Percentiles rank a stretch among this genome's conserved stretches.
These are phyloP conservation scores for Crypturellus undulatus DNA, from an alignment of 2,113 vertebrate species.

Conservation along the genomic window DNA sequence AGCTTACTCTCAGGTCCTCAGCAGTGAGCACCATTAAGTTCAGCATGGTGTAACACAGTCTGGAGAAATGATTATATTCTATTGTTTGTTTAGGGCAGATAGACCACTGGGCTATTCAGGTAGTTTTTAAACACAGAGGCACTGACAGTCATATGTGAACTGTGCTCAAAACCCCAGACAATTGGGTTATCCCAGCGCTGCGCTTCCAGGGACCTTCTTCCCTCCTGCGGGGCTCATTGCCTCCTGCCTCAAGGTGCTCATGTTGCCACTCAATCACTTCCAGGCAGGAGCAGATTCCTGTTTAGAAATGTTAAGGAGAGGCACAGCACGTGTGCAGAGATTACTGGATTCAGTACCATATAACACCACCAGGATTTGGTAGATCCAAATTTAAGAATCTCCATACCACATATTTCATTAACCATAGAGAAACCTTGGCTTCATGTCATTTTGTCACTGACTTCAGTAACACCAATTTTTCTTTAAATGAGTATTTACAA, in stretches of 20 bases:
- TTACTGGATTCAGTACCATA: not conserved
- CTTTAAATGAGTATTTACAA: not conserved
- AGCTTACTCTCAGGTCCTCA: not conserved
- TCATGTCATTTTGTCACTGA: not conserved
- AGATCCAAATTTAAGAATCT: not conserved
- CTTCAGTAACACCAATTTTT: not conserved
- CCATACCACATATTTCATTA: not conserved
- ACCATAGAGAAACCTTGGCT: not conserved
- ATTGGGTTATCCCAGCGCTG: not conserved
- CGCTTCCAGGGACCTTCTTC: not conserved
- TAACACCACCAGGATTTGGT: not conserved
- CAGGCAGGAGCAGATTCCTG: not conserved
- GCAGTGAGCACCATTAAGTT: not conserved
- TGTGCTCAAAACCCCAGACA: accelerated
- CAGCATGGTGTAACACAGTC: accelerated
- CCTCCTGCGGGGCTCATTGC: not conserved
- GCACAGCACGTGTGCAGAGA: not conserved
- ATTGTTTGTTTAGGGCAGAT: not conserved
- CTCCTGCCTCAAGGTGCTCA: not conserved
- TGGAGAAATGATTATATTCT: not conserved
- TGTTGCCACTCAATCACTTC: not conserved
- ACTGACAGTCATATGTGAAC: not conserved
- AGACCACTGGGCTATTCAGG: not conserved
- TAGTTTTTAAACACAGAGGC: not conserved
- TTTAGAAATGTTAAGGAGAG: not conserved